phyloP scores from a whole-genome alignment of 2,888 invertebrate species.

The Diarsia dahlii region DNA sequence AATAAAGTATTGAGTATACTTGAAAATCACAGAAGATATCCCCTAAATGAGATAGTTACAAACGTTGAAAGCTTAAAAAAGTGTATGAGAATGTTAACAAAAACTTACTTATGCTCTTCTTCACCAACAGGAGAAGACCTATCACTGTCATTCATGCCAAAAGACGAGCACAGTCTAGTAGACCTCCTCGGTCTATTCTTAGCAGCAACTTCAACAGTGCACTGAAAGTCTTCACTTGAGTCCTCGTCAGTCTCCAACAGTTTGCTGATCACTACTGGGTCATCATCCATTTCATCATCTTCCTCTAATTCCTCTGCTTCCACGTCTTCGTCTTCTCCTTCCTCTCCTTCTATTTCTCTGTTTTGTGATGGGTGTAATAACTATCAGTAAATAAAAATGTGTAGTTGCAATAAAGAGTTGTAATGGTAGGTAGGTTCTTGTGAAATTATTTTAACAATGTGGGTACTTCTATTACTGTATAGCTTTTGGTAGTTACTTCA shows the following conservation, averaged over 20 bases:
- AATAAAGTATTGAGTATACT: too few relatives aligned
- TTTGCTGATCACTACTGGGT: conserved; percentile 84
- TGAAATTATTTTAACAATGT: not conserved
- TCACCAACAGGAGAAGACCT: conserved; percentile 66
- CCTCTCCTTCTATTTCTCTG: conserved; percentile 28
- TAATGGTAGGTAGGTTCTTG: not conserved
- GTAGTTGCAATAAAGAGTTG: not conserved
- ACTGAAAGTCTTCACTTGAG: conserved; percentile 80
- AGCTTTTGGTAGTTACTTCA: not conserved
- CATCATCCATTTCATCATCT: conserved; percentile 83
- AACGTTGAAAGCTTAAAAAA: too few relatives aligned
- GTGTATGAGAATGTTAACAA: not conserved
- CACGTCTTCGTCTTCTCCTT: conserved; percentile 65
- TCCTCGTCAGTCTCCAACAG: conserved; percentile 83
- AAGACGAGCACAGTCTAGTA: conserved; percentile 75
- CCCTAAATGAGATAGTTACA: too few relatives aligned
- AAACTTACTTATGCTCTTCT: conserved; percentile 74
- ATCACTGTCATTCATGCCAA: conserved; percentile 73
- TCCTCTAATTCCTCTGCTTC: conserved; percentile 68
- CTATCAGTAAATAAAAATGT: not conserved
- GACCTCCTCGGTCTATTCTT: conserved; percentile 76
- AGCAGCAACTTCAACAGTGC: conserved; percentile 70
- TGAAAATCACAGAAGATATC: too few relatives aligned
- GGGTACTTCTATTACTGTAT: not conserved
- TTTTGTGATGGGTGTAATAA: not conserved